A percentile compares a stretch with the other conserved stretches of the same genome.
Evolutionary conservation across 2,888 invertebrate genomes (phyloP).

Genomic region (Philereme vetulata): DNA sequence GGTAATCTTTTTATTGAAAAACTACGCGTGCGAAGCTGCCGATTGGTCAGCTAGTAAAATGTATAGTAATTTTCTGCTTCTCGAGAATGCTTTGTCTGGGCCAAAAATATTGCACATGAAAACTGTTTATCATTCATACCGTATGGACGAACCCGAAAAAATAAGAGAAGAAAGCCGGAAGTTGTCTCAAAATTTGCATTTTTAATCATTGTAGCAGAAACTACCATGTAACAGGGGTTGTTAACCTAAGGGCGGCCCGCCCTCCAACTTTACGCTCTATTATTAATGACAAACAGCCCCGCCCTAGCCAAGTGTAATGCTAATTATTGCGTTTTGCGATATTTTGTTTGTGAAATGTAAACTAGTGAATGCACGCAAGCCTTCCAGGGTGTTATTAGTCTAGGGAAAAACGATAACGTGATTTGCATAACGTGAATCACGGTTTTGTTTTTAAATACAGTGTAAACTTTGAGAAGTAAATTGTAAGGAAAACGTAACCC

Average conservation of each 20-base stretch:
- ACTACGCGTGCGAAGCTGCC: too few species aligned
- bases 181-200: conserved; percentile 50
- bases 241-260: conserved; percentile 77
- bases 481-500: too few species aligned
- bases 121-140: background rate
- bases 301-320: conserved; percentile 73
- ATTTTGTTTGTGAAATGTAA: conserved; percentile 70
- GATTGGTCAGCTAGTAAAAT: too few species aligned
- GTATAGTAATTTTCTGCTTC: too few species aligned
- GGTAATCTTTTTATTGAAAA: too few species aligned
- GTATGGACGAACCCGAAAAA: background rate
- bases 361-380: conserved; percentile 50
- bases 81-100: too few species aligned
- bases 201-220: conserved; percentile 51
- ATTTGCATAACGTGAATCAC: conserved; percentile 61
- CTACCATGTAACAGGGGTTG: conserved; percentile 72
- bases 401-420: conserved; percentile 57
- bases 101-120: background rate
- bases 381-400: conserved; percentile 48
- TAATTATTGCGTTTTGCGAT: conserved; percentile 76
- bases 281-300: conserved; percentile 79
- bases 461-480: background rate
- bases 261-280: conserved; percentile 76
- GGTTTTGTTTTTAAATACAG: conserved; percentile 22
- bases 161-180: conserved; percentile 13